These are phyloP conservation scores for Trachelus troglodyta DNA, from an alignment of 2,888 invertebrate species.

Conservation along the genomic window DNA sequence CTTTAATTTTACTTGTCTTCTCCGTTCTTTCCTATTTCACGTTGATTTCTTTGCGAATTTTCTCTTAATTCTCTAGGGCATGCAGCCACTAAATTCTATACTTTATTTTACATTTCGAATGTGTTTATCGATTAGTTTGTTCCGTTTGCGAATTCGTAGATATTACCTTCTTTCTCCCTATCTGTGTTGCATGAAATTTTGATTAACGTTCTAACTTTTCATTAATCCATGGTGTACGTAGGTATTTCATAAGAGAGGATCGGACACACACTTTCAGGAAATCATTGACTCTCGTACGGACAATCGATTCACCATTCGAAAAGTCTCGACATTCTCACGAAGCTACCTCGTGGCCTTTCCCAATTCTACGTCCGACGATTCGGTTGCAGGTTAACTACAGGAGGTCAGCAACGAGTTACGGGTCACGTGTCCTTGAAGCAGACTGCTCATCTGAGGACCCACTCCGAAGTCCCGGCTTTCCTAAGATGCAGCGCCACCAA, in stretches of 20 bases:
- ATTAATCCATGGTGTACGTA: constrained; percentile 33
- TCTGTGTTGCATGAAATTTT: constrained; percentile 55
- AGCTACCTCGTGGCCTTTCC: neutral
- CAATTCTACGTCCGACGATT: constrained; percentile 20
- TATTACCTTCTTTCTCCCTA: constrained; percentile 36
- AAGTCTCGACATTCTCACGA: neutral
- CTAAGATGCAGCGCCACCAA: constrained; percentile 48
- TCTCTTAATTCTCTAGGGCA: constrained; percentile 24
- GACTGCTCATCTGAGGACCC: constrained; percentile 52
- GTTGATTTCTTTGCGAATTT: constrained; percentile 21
- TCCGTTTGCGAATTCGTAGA: constrained; percentile 25
- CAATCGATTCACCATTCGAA: too few relatives aligned
- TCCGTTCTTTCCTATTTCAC: constrained; percentile 9
- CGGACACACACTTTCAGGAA: too few relatives aligned
- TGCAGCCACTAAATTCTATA: constrained; percentile 17
- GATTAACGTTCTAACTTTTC: constrained; percentile 60
- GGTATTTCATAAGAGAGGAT: neutral
- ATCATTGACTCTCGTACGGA: neutral
- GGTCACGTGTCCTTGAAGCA: constrained; percentile 61
- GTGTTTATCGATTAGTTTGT: constrained; percentile 6
- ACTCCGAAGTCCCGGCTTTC: constrained; percentile 52
- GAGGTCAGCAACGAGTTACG: constrained; percentile 38
- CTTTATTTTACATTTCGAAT: constrained; percentile 22
- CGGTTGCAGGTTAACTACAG: constrained; percentile 52
- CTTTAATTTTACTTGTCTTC: constrained; percentile 5